Percentiles rank a stretch among this genome's conserved stretches.
phyloP scores from a whole-genome alignment of 2,797 vertebrate species.

The Periparus ater region DNA sequence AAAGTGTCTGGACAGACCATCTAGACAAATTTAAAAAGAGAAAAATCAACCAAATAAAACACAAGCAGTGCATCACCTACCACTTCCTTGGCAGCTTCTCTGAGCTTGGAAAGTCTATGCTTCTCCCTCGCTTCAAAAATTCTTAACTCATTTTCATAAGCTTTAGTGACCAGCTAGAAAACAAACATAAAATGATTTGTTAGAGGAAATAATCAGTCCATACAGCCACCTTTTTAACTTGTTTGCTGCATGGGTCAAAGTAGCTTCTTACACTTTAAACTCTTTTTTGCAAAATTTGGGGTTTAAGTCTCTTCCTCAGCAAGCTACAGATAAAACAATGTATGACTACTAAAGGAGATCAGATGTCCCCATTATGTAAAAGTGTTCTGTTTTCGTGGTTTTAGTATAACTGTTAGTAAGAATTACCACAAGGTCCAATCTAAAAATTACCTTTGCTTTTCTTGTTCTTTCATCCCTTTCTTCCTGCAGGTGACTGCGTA shows the following conservation, averaged over 20 bases:
- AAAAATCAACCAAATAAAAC: background rate
- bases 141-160: conserved; percentile 83
- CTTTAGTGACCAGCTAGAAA: conserved; percentile 73
- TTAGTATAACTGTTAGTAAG: background rate
- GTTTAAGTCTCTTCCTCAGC: background rate
- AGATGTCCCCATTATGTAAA: background rate
- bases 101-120: conserved; percentile 73
- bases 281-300: background rate
- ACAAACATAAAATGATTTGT: background rate
- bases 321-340: background rate
- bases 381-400: background rate
- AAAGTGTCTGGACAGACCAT: background rate
- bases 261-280: background rate
- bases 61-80: conserved; percentile 30
- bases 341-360: background rate
- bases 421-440: background rate
- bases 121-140: conserved; percentile 78
- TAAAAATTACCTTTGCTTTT: conserved; percentile 69
- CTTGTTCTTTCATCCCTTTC: conserved; percentile 53
- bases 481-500: conserved; percentile 42
- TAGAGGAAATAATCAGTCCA: background rate
- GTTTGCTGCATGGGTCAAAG: background rate
- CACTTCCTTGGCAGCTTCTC: conserved; percentile 75
- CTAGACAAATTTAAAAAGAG: background rate
- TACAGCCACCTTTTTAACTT: background rate